Evolutionary conservation across 2,888 invertebrate genomes (phyloP), one percentile per base, ranked within the genome.

Genomic region (Cosmia pyralina): DNA sequence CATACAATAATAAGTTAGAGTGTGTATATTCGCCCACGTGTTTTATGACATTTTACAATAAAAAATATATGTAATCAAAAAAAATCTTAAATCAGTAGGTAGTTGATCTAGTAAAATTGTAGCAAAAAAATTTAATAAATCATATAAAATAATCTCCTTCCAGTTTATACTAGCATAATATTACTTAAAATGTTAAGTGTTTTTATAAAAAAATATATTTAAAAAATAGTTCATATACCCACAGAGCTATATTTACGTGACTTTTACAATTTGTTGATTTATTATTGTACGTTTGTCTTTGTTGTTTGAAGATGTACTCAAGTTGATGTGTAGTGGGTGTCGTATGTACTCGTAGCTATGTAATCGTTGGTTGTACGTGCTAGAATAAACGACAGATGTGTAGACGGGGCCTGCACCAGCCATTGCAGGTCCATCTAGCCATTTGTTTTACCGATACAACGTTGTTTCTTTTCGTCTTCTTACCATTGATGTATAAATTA

Each of bases 171-270:
- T 71, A 66, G 48, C 19, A 19, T 58, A 68, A 28, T 67, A 60
- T 17, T 46, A 62, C 17, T 4, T 63, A 63, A 93, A 90, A 87
- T 93, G 92, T 76, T 93, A 92, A 90, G 87, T 94, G 93, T 95
- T 94, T 95, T 94, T 94, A 93, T 94, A 95, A 38, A 91, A 93
- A 82, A 94, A 74, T 84, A 83, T 68, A 78, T 81, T 81, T 81
- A 91, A 93, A 93, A 85, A 71, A 58, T 89, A 91, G 96, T 95
- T 96, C 94, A 93, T 96, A 94, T 94, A 94, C 94, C 95, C 95
- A 95, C 93, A 91, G 79, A 88, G 78, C 78, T 86, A 74, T 82
- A 79, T 79, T 75, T 77, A 84, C 19, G 58, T 64, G 59, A 74
- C 76, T 79, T 38, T 77, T 81, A 71, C 66, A 57, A 82, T 75